phyloP scores from a whole-genome alignment of 37 sponge, comb jelly and placozoan species.

The Cladorhizidae sp. region DNA sequence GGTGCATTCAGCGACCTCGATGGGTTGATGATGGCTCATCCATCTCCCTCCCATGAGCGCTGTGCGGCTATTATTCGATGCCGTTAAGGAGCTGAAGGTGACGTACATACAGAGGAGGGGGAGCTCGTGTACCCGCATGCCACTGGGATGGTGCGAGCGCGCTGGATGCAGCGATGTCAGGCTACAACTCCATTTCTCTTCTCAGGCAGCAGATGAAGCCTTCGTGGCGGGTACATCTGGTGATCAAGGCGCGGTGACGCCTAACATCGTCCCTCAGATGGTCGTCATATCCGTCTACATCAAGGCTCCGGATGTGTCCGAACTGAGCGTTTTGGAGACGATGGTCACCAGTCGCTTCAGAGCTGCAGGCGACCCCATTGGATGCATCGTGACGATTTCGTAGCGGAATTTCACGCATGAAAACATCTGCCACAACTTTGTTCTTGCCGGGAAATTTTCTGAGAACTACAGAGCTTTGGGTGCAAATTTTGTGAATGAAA shows the following conservation, averaged over 20 bases:
- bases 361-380: conserved; percentile 73
- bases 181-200: conserved; percentile 78
- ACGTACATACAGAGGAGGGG: conserved; percentile 71
- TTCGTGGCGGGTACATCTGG: conserved; percentile 77
- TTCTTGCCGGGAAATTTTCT: conserved; percentile 37
- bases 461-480: conserved; percentile 33
- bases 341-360: conserved; percentile 58
- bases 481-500: background rate
- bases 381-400: conserved; percentile 65
- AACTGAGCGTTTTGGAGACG: conserved; percentile 41
- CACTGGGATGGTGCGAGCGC: conserved; percentile 92
- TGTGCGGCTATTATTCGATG: background rate
- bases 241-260: conserved; percentile 86
- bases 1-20: conserved; percentile 83
- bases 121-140: conserved; percentile 73
- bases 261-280: conserved; percentile 80
- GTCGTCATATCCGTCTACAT: conserved; percentile 41
- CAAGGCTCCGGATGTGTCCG: conserved; percentile 54
- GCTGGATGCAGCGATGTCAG: conserved; percentile 89
- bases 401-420: conserved; percentile 4
- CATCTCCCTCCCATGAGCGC: too few relatives aligned
- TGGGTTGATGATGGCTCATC: conserved; percentile 91
- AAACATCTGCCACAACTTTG: conserved; percentile 52
- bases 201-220: conserved; percentile 91
- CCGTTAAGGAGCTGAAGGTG: conserved; percentile 7